Percentiles rank a stretch among this genome's conserved stretches.
Evolutionary conservation across 1,140 invertebrate species (phyloP).

Genomic region (Calliphora vicina): DNA sequence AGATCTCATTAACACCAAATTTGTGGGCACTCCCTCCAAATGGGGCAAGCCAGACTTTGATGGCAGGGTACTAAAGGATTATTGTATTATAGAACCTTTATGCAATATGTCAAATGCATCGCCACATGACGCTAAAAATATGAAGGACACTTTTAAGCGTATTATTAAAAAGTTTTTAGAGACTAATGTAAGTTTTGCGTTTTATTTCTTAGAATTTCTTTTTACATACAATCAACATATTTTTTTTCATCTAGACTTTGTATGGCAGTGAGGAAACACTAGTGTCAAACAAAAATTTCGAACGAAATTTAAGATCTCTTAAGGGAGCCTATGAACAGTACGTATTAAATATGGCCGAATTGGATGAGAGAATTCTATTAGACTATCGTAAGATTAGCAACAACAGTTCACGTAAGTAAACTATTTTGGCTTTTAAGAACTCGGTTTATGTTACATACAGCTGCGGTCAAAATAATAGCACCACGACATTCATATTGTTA

Average conservation of each 20-base stretch:
- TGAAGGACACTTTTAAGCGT: constrained; percentile 87
- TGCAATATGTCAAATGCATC: constrained; percentile 84
- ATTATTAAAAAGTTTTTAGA: constrained; percentile 83
- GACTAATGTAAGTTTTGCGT: constrained; percentile 68
- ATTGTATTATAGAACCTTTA: constrained; percentile 84
- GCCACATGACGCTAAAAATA: constrained; percentile 84
- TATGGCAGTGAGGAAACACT: constrained; percentile 67
- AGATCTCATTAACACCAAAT: constrained; percentile 86
- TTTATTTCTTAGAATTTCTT: constrained; percentile 46
- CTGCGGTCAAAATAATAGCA: too few relatives aligned
- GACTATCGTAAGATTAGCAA: constrained; percentile 56
- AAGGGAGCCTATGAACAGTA: constrained; percentile 91
- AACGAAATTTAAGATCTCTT: constrained; percentile 82
- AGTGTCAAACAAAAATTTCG: constrained; percentile 77
- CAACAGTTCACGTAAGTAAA: constrained; percentile 16
- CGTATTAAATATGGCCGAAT: constrained; percentile 90
- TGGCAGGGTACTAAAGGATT: constrained; percentile 69
- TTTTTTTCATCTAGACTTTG: constrained; percentile 46
- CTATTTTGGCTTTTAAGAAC: too few relatives aligned
- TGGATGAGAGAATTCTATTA: constrained; percentile 95
- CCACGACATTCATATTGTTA: too few relatives aligned
- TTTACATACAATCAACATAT: constrained; percentile 37
- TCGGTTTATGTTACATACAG: constrained; percentile 9
- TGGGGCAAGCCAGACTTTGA: constrained; percentile 75
- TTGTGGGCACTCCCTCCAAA: constrained; percentile 78